A percentile compares a stretch with the other conserved stretches of the same genome.
Evolutionary conservation across 2,797 vertebrate species (phyloP).

Genomic region (Pseudochromis fuscus): DNA sequence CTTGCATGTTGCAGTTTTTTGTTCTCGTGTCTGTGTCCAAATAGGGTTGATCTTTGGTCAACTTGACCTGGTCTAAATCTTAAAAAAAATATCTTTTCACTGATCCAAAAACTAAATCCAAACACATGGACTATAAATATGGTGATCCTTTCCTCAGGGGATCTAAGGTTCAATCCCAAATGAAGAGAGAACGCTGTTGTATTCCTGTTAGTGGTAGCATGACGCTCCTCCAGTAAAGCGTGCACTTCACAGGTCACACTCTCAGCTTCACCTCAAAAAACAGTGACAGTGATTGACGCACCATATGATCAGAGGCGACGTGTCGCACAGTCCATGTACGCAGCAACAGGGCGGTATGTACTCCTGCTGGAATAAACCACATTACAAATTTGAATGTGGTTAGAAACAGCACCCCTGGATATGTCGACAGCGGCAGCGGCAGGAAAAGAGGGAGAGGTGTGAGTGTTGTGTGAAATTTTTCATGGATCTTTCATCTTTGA

Average conservation of each 20-base stretch:
- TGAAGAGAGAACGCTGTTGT: neutral
- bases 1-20: too few species aligned
- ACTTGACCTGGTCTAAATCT: too few species aligned
- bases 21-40: too few species aligned
- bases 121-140: too few species aligned
- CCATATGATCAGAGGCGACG: neutral
- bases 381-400: too few species aligned
- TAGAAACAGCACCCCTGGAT: too few species aligned
- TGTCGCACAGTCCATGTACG: neutral
- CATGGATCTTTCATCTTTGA: slow-evolving; percentile 22
- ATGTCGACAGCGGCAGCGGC: neutral
- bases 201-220: neutral
- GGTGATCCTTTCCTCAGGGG: neutral
- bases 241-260: neutral
- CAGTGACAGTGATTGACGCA: neutral
- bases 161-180: neutral
- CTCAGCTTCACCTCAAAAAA: neutral
- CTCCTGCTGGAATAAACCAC: too few species aligned
- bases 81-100: too few species aligned
- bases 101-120: too few species aligned
- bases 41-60: too few species aligned
- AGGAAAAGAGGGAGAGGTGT: neutral
- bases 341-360: too few species aligned
- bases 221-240: too few species aligned
- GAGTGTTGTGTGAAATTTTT: slow-evolving; percentile 18